These are phyloP conservation scores for Bombylius major DNA, from an alignment of 2,888 invertebrate species.

Conservation along the genomic window DNA sequence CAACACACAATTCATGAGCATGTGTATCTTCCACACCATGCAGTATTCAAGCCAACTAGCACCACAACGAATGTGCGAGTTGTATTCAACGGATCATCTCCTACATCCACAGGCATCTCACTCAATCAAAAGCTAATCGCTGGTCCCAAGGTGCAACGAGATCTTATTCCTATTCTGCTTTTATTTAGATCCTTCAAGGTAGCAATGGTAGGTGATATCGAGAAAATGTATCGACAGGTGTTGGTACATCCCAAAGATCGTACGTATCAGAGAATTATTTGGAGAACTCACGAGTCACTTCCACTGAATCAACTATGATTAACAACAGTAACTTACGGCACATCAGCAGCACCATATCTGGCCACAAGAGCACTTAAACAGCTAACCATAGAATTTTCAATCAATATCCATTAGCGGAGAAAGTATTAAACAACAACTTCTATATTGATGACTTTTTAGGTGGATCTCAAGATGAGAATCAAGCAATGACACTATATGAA, in stretches of 20 bases:
- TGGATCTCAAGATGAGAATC: too few species aligned
- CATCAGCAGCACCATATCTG: slow-evolving; percentile 6
- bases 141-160: slow-evolving; percentile 2
- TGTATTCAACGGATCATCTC: slow-evolving; percentile 5
- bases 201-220: slow-evolving; percentile 18
- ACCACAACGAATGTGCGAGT: background rate
- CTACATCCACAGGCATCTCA: background rate
- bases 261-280: slow-evolving; percentile 5
- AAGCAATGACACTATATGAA: too few species aligned
- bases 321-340: slow-evolving; percentile 6
- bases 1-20: too few species aligned
- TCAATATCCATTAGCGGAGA: too few species aligned
- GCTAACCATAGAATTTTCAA: too few species aligned
- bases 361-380: background rate
- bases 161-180: background rate
- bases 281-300: background rate
- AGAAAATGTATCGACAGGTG: slow-evolving; percentile 20
- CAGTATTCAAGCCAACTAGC: too few species aligned
- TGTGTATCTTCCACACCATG: too few species aligned
- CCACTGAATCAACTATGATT: slow-evolving; percentile 2
- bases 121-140: slow-evolving; percentile 1
- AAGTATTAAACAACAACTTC: too few species aligned
- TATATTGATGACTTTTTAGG: too few species aligned
- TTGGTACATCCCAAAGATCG: slow-evolving; percentile 19
- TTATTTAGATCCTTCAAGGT: background rate